A percentile compares a stretch with the other conserved stretches of the same genome.
These are phyloP conservation scores for Scylla paramamosain DNA, from an alignment of 1,140 invertebrate species.

Conservation along the genomic window DNA sequence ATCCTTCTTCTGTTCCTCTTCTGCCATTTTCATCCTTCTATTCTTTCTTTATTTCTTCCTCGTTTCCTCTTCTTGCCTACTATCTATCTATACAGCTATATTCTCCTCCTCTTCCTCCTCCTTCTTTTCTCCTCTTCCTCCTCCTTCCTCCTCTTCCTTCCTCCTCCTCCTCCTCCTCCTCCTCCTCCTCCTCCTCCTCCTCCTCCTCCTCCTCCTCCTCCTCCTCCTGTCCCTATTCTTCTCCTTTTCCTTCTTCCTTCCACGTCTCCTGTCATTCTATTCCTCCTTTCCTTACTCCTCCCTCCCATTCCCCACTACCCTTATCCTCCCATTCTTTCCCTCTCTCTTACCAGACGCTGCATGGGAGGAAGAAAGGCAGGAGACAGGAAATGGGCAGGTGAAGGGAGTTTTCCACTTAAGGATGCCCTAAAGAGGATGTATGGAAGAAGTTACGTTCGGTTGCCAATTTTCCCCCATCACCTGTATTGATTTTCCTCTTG, in stretches of 20 bases:
- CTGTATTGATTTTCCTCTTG: neutral
- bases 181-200: neutral
- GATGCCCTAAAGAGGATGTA: neutral
- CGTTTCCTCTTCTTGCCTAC: too few relatives aligned
- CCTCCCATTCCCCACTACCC: too few relatives aligned
- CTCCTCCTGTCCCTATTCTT: neutral
- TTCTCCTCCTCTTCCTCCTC: neutral
- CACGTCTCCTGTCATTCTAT: too few relatives aligned
- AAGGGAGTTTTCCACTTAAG: neutral
- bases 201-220: neutral
- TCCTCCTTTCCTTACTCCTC: too few relatives aligned
- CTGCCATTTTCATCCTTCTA: too few relatives aligned
- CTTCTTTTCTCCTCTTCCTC: neutral
- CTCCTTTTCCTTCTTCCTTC: neutral
- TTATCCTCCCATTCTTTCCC: too few relatives aligned
- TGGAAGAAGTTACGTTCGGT: neutral
- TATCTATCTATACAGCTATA: neutral
- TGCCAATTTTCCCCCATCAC: neutral
- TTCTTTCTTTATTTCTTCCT: too few relatives aligned
- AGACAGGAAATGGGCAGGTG: neutral
- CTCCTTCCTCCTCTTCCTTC: neutral
- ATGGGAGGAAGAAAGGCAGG: neutral
- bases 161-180: too few relatives aligned
- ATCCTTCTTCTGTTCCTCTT: too few relatives aligned
- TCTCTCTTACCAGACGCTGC: too few relatives aligned